Percentiles rank a stretch among this genome's conserved stretches.
These are phyloP conservation scores for Lordiphosa andalusiaca DNA, from an alignment of 2,888 invertebrate genomes.

Conservation along the genomic window DNA sequence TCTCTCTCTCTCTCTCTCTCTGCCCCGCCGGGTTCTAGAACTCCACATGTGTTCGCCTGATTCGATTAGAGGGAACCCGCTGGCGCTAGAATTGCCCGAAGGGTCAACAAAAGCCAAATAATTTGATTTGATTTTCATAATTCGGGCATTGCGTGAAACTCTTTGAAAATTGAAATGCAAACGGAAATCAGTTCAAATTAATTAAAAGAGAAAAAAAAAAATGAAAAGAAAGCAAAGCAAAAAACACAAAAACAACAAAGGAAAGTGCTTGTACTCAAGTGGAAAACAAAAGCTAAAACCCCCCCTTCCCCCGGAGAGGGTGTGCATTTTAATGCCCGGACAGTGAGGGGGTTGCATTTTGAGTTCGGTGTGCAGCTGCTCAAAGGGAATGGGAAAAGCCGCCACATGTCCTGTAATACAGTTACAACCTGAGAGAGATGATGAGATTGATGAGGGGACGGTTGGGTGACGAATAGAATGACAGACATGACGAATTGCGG, in stretches of 20 bases:
- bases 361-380: constrained; percentile 43
- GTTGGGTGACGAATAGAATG: constrained; percentile 6
- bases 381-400: constrained; percentile 15
- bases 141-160: constrained; percentile 42
- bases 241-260: constrained; percentile 49
- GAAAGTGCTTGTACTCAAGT: constrained; percentile 58
- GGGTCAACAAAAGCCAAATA: constrained; percentile 38
- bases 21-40: no score
- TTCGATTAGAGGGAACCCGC: not conserved
- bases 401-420: constrained; percentile 47
- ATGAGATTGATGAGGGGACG: constrained; percentile 26
- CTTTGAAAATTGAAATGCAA: constrained; percentile 21
- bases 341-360: constrained; percentile 48
- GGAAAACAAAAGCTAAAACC: constrained; percentile 66
- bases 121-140: constrained; percentile 56
- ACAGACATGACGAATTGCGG: constrained; percentile 50
- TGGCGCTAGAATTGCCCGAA: constrained; percentile 7
- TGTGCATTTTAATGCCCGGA: constrained; percentile 9
- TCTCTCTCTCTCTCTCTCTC: no score
- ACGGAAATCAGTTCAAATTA: constrained; percentile 43
- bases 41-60: constrained; percentile 20
- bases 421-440: constrained; percentile 57
- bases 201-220: constrained; percentile 46
- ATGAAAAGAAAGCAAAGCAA: constrained; percentile 41
- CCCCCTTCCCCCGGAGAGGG: constrained; percentile 13